These are phyloP conservation scores for Meganola albula DNA, from an alignment of 2,888 invertebrate species.

Conservation along the genomic window DNA sequence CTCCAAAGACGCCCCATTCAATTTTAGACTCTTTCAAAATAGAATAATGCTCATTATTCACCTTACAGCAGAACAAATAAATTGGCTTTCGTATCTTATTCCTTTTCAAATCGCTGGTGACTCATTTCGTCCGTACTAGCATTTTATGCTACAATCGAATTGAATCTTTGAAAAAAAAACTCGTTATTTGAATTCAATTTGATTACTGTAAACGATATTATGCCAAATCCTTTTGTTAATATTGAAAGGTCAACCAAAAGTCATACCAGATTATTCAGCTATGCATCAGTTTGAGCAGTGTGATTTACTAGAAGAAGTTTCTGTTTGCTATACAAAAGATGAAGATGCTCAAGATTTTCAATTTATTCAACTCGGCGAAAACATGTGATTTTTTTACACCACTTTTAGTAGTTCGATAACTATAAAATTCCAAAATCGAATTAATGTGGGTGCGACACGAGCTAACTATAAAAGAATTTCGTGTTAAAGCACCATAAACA, in stretches of 20 bases:
- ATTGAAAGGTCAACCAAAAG: slow-evolving; percentile 11
- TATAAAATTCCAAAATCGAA: too few species aligned
- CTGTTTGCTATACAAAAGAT: too few species aligned
- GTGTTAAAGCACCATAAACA: too few species aligned
- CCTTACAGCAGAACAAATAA: slow-evolving; percentile 19
- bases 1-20: slow-evolving; percentile 11
- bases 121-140: slow-evolving; percentile 52
- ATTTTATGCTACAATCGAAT: slow-evolving; percentile 46
- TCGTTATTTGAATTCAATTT: slow-evolving; percentile 35
- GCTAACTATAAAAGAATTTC: too few species aligned
- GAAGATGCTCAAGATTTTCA: too few species aligned
- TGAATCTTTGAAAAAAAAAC: slow-evolving; percentile 31
- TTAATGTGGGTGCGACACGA: too few species aligned
- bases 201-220: slow-evolving; percentile 28
- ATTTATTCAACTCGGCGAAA: too few species aligned
- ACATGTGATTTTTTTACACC: too few species aligned
- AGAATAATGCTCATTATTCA: slow-evolving; percentile 19
- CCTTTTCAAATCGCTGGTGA: slow-evolving; percentile 63
- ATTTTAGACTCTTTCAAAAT: slow-evolving; percentile 32
- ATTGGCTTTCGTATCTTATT: slow-evolving; percentile 43
- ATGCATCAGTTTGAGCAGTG: too few species aligned
- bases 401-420: too few species aligned
- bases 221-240: slow-evolving; percentile 11
- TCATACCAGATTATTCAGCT: too few species aligned
- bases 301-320: too few species aligned